Conservation (phyloP, 2,113 vertebrate species). For the Scomber colias region DNA sequence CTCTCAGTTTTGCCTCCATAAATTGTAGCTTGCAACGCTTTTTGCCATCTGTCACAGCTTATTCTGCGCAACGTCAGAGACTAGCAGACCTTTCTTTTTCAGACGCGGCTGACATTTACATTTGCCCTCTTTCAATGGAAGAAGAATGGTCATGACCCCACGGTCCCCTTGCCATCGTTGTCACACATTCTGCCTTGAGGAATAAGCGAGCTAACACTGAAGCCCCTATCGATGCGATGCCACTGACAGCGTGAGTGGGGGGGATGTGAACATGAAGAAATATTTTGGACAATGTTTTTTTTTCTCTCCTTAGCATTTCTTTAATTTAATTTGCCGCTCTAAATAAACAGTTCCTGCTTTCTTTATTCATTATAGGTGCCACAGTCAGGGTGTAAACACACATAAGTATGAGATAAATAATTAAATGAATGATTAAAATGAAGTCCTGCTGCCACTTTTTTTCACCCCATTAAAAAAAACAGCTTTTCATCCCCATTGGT, state of each 20-base stretch:
- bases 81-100: slow-evolving; percentile 72
- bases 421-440: no score
- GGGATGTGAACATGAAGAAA: neutral
- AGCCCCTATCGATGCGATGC: slow-evolving; percentile 8
- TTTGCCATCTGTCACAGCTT: slow-evolving; percentile 77
- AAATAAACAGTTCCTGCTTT: neutral
- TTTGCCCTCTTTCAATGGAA: slow-evolving; percentile 83
- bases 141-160: slow-evolving; percentile 71
- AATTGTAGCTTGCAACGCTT: slow-evolving; percentile 25
- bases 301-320: neutral
- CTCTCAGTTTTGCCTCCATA: slow-evolving; percentile 23
- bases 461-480: no score
- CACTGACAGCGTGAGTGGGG: slow-evolving; percentile 26
- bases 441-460: no score
- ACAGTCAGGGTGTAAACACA: no score
- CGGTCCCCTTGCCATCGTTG: slow-evolving; percentile 43
- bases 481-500: no score
- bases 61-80: slow-evolving; percentile 69
- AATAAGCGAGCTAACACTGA: slow-evolving; percentile 37
- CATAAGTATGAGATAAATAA: no score
- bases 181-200: slow-evolving; percentile 58
- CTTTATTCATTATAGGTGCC: neutral
- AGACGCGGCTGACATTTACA: slow-evolving; percentile 84
- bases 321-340: no score
- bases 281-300: neutral